Evolutionary conservation across 2,113 vertebrate genomes (phyloP).

Genomic region (Theristicus caerulescens): DNA sequence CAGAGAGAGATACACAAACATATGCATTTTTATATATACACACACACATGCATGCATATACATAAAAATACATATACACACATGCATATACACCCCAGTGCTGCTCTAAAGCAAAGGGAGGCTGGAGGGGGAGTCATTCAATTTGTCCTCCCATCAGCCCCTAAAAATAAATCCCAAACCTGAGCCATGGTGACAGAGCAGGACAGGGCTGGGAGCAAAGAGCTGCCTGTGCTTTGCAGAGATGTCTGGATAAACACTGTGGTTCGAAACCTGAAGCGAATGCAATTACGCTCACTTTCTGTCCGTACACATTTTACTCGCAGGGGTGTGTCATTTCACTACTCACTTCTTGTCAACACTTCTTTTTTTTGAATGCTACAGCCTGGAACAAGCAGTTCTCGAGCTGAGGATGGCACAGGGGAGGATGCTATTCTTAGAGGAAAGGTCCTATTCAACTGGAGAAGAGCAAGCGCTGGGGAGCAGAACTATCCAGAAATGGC

Average conservation of each 20-base stretch:
- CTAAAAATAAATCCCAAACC: not conserved
- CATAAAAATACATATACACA: not conserved
- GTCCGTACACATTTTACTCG: not conserved
- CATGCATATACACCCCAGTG: too few species aligned
- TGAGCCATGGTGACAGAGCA: fast-evolving
- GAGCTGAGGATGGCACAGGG: slow-evolving; percentile 40
- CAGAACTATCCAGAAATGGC: slow-evolving; percentile 36
- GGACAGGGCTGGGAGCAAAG: not conserved
- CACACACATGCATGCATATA: not conserved
- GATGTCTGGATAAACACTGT: not conserved
- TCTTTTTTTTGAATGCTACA: not conserved
- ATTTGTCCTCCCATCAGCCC: not conserved
- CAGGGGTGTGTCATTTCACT: slow-evolving; percentile 31
- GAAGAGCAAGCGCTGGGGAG: not conserved
- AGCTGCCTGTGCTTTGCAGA: fast-evolving
- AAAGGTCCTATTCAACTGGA: slow-evolving; percentile 40
- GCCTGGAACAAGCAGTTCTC: slow-evolving; percentile 55
- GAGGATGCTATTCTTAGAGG: slow-evolving; percentile 63
- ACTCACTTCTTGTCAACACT: slow-evolving; percentile 14
- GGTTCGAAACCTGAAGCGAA: not conserved
- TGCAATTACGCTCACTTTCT: not conserved
- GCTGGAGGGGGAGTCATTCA: not conserved
- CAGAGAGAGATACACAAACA: not conserved
- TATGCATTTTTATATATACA: not conserved
- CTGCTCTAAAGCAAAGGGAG: not conserved